phyloP scores from a whole-genome alignment of 2,113 vertebrate species.

The Sinocyclocheilus grahami region DNA sequence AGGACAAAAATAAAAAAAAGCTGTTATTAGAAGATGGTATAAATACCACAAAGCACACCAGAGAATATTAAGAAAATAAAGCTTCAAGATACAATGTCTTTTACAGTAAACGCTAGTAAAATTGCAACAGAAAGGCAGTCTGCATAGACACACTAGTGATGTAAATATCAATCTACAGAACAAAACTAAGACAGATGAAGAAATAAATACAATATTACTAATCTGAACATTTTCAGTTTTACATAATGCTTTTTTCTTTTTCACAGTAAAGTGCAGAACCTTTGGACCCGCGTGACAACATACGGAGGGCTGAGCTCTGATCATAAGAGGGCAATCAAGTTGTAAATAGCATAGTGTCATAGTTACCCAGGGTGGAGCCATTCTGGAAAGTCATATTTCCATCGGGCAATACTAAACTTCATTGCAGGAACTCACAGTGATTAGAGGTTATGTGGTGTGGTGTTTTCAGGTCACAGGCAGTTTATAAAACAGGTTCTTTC shows the following conservation, averaged over 20 bases:
- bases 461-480: background rate
- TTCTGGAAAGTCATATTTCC: background rate
- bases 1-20: background rate
- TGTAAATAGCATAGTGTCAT: constrained; percentile 59
- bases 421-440: background rate
- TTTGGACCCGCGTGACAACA: constrained; percentile 40
- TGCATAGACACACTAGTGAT: background rate
- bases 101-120: background rate
- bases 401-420: background rate
- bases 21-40: background rate
- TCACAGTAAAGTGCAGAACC: constrained; percentile 34
- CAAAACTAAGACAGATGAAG: background rate
- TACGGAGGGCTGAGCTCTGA: constrained; percentile 3
- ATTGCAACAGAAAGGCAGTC: background rate
- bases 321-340: constrained; percentile 53
- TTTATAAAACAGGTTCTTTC: background rate
- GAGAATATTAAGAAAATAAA: background rate
- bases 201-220: background rate
- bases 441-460: background rate
- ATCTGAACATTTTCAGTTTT: background rate
- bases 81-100: background rate
- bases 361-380: background rate
- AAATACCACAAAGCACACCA: background rate
- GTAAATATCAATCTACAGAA: background rate
- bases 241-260: background rate